Conservation (phyloP, 1,140 invertebrate species). For the Leptonema lineaticorne region DNA sequence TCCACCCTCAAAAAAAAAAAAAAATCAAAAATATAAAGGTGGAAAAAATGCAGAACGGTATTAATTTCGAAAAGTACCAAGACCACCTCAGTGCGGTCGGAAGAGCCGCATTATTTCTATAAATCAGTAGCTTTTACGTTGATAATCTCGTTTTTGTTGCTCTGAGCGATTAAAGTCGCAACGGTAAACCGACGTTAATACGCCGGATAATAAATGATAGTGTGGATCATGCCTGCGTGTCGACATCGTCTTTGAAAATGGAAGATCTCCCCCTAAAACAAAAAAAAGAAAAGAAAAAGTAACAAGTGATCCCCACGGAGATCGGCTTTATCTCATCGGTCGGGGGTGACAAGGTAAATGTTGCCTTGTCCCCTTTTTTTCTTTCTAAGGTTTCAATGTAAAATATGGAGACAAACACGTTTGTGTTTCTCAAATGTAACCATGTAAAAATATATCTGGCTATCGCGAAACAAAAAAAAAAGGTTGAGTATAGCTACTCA, state of each 20-base stretch:
- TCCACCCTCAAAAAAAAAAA: no score
- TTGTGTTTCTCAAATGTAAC: no score
- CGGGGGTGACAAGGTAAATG: constrained; percentile 8
- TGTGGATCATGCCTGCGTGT: background rate
- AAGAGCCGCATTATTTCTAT: background rate
- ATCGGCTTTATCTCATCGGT: constrained; percentile 8
- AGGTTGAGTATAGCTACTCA: no score
- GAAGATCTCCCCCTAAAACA: background rate
- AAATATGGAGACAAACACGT: no score
- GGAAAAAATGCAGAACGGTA: no score
- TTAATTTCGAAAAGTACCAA: background rate
- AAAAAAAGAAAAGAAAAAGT: background rate
- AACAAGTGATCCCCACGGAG: background rate
- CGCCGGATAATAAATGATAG: background rate
- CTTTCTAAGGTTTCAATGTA: no score
- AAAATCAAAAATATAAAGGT: background rate
- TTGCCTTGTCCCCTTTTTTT: no score
- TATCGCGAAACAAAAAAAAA: no score
- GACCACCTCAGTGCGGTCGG: background rate
- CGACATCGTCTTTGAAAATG: background rate
- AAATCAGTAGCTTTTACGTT: constrained; percentile 7
- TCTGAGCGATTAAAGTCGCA: constrained; percentile 1
- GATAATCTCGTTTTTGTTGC: constrained; percentile 4
- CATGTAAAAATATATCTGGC: no score
- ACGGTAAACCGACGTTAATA: background rate